Evolutionary conservation across 2,113 vertebrate genomes (phyloP).

Genomic region (Elachura formosa): DNA sequence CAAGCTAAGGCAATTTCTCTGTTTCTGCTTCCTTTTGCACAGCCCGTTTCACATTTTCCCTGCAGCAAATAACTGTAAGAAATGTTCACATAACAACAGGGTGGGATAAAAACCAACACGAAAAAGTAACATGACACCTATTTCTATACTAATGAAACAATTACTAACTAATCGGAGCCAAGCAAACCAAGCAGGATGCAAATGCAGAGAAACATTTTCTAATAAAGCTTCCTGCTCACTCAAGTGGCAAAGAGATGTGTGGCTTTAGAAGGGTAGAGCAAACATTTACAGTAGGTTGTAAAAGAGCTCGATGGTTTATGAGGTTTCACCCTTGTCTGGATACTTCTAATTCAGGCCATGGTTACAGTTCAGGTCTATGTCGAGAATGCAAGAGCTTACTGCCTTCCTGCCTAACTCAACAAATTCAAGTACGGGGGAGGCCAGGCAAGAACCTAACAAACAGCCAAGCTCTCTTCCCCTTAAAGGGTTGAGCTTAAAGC

Average conservation of each 20-base stretch:
- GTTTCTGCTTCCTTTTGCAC: not conserved
- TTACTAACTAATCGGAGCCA: not conserved
- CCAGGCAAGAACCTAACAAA: not conserved
- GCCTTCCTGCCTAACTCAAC: not conserved
- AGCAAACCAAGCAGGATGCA: not conserved
- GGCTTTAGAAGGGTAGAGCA: not conserved
- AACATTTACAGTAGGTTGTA: not conserved
- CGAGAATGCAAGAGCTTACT: not conserved
- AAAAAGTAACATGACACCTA: not conserved
- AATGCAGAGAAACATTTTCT: not conserved
- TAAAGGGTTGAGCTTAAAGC: accelerated
- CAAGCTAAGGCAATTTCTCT: not conserved
- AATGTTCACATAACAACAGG: not conserved
- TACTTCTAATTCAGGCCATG: not conserved
- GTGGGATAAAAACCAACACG: not conserved
- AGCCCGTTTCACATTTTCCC: not conserved
- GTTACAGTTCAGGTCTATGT: not conserved
- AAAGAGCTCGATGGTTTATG: not conserved
- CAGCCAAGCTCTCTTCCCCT: not conserved
- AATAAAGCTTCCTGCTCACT: not conserved
- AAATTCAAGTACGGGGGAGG: not conserved
- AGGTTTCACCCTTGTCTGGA: not conserved
- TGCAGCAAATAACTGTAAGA: not conserved
- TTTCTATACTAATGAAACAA: constrained; percentile 15
- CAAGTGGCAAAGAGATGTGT: not conserved